A percentile compares a stretch with the other conserved stretches of the same genome.
These are phyloP conservation scores for Nicator chloris DNA, from an alignment of 2,113 vertebrate genomes.

Conservation along the genomic window DNA sequence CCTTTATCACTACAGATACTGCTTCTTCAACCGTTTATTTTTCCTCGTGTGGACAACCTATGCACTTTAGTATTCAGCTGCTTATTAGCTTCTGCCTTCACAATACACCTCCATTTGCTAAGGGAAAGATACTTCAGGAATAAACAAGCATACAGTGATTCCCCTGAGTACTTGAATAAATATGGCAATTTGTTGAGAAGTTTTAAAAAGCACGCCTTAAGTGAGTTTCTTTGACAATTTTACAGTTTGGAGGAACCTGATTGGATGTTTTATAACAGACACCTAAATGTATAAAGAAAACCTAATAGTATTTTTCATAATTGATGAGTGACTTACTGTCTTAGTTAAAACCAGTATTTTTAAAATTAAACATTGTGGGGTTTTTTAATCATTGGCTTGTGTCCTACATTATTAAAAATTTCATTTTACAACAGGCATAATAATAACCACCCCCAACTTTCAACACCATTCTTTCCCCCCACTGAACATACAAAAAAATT, in stretches of 20 bases:
- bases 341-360: conserved; percentile 40
- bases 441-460: neutral
- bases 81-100: conserved; percentile 42
- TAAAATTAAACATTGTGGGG: conserved; percentile 7
- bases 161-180: neutral
- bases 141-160: neutral
- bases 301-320: conserved; percentile 46
- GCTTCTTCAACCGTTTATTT: neutral
- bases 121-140: neutral
- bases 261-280: conserved; percentile 30
- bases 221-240: conserved; percentile 6
- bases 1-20: neutral
- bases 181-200: neutral
- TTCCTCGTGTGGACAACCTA: neutral
- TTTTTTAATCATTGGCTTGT: neutral
- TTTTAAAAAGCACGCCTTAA: conserved; percentile 4
- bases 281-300: conserved; percentile 33
- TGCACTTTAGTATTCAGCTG: conserved; percentile 42
- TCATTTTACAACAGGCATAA: neutral
- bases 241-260: neutral
- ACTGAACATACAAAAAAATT: neutral
- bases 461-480: neutral
- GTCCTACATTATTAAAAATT: conserved; percentile 30
- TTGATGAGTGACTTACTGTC: neutral
- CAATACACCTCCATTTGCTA: neutral